Evolutionary conservation across 92 coral and sea anemone genomes (phyloP).

Genomic region (Epizoanthus scotinus): DNA sequence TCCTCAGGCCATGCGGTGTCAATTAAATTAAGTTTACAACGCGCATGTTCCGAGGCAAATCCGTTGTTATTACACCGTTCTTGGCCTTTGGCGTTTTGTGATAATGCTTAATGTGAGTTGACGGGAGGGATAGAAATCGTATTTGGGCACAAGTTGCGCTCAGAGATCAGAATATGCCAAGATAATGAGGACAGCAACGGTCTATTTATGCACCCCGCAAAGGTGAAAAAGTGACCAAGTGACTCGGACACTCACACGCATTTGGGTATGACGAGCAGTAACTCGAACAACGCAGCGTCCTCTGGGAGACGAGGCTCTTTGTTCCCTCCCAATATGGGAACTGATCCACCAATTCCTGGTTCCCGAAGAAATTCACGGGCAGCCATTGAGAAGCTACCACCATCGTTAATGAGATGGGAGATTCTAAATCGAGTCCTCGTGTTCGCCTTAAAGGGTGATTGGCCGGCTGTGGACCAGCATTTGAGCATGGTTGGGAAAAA

Average conservation of each 20-base stretch:
- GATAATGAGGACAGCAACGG: neutral
- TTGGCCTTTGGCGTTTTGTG: constrained; percentile 37
- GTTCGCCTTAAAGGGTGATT: constrained; percentile 73
- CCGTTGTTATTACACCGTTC: constrained; percentile 1
- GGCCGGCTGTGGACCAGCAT: constrained; percentile 89
- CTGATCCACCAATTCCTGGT: constrained; percentile 2
- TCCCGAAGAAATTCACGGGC: constrained; percentile 72
- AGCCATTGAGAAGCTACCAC: constrained; percentile 74
- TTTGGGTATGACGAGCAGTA: constrained; percentile 1
- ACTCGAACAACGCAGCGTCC: neutral
- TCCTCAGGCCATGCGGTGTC: constrained; percentile 3
- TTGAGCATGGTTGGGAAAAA: constrained; percentile 71
- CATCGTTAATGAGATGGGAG: constrained; percentile 74
- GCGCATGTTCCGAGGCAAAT: constrained; percentile 2
- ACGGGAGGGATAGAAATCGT: neutral
- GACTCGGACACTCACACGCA: neutral
- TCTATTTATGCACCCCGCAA: neutral
- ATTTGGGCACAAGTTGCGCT: neutral
- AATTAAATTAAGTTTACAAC: constrained; percentile 16
- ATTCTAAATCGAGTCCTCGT: constrained; percentile 69
- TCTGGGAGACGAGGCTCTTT: constrained; percentile 18
- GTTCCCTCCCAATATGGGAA: constrained; percentile 14
- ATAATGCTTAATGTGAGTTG: neutral
- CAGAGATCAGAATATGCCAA: neutral
- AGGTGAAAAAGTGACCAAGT: neutral